Evolutionary conservation across 2,888 invertebrate species (phyloP).

Genomic region (Marronus borbonicus): DNA sequence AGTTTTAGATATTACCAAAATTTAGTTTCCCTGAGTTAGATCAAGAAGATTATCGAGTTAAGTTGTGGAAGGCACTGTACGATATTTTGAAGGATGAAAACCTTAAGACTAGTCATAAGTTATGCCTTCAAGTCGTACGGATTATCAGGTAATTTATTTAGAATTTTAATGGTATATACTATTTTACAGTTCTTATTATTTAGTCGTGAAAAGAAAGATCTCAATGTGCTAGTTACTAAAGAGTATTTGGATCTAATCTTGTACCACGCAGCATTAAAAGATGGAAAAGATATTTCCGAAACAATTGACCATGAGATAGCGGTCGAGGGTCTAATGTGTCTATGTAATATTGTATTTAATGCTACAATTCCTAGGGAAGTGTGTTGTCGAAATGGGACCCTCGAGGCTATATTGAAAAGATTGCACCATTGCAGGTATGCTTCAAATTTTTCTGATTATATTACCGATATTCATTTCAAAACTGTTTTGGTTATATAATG

Average conservation of each 20-base stretch:
- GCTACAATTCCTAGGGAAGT: slow-evolving; percentile 76
- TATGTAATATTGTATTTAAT: slow-evolving; percentile 92
- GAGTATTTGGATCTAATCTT: slow-evolving; percentile 81
- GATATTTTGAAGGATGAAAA: slow-evolving; percentile 73
- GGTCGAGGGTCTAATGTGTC: slow-evolving; percentile 88
- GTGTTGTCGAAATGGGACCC: slow-evolving; percentile 76
- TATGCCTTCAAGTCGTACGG: slow-evolving; percentile 76
- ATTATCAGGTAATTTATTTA: slow-evolving; percentile 75
- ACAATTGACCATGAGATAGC: slow-evolving; percentile 73
- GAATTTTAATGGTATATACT: background rate
- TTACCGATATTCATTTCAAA: too few species aligned
- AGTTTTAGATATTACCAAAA: slow-evolving; percentile 73
- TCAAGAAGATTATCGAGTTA: slow-evolving; percentile 71
- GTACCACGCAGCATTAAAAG: slow-evolving; percentile 76
- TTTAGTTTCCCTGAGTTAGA: slow-evolving; percentile 78
- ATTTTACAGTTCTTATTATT: slow-evolving; percentile 55
- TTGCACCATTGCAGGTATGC: slow-evolving; percentile 56
- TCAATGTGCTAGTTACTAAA: slow-evolving; percentile 79
- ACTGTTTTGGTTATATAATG: too few species aligned
- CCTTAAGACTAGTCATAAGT: slow-evolving; percentile 70
- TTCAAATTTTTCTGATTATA: too few species aligned
- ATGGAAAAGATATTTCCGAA: slow-evolving; percentile 67
- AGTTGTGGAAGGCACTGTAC: slow-evolving; percentile 78
- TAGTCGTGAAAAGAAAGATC: slow-evolving; percentile 84
- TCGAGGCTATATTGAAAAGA: slow-evolving; percentile 82